Conservation (phyloP, 2,797 vertebrate genomes). For the Acanthopagrus latus region DNA sequence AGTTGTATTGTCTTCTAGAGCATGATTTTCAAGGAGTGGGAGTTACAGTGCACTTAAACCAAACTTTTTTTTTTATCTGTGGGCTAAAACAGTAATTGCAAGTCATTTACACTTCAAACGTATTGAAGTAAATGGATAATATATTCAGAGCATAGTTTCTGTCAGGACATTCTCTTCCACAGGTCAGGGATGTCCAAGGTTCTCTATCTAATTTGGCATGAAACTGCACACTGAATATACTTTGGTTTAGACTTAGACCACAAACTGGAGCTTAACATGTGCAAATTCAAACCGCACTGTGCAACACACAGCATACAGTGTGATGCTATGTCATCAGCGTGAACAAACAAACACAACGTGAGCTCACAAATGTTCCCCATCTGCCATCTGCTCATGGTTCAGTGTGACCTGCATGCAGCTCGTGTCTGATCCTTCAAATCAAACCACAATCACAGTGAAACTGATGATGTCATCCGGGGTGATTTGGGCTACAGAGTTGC, state of each 20-base stretch:
- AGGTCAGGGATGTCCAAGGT: conserved; percentile 10
- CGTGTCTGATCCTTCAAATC: not conserved
- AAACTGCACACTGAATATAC: conserved; percentile 3
- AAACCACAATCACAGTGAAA: not conserved
- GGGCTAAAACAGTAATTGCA: conserved; percentile 18
- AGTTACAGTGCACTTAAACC: conserved; percentile 11
- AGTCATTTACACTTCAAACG: conserved; percentile 62
- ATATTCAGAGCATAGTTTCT: not conserved
- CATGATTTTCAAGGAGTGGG: conserved; percentile 20
- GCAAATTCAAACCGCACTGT: not conserved
- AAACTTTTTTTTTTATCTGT: conserved; percentile 7
- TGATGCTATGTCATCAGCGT: conserved; percentile 5
- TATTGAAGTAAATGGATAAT: conserved; percentile 10
- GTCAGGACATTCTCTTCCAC: not conserved
- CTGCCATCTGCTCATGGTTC: not conserved
- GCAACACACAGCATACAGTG: not conserved
- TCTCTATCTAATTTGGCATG: conserved; percentile 15
- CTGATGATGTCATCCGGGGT: not conserved
- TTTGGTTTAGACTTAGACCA: conserved; percentile 12
- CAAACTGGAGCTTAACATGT: not conserved
- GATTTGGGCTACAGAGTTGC: not conserved
- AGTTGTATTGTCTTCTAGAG: conserved; percentile 14
- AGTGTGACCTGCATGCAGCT: not conserved
- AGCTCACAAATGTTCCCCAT: not conserved
- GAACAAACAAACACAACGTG: conserved; percentile 13